Evolutionary conservation across 2,888 invertebrate genomes (phyloP).

Genomic region (Idaea dimidiata): DNA sequence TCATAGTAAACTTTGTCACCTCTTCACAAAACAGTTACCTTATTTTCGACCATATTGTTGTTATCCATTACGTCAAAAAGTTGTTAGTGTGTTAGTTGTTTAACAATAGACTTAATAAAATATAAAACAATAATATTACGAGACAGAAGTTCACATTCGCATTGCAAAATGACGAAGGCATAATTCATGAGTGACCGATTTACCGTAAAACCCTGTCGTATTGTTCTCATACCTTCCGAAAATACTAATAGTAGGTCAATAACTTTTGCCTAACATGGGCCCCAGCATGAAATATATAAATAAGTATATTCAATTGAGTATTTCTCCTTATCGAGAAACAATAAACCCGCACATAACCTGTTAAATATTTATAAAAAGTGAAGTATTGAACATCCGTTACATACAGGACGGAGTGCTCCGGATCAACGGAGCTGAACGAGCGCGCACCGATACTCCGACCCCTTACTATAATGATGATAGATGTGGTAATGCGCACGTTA

Average conservation of each 20-base stretch:
- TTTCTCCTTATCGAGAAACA: neutral
- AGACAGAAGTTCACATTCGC: slow-evolving; percentile 55
- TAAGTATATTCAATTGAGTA: neutral
- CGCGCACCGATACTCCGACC: slow-evolving; percentile 2
- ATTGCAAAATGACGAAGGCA: slow-evolving; percentile 42
- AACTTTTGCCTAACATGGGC: slow-evolving; percentile 4
- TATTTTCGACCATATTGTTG: neutral
- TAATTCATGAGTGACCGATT: slow-evolving; percentile 39
- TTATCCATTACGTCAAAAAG: neutral
- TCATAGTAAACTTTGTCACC: neutral
- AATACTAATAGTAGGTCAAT: slow-evolving; percentile 4
- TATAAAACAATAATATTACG: slow-evolving; percentile 40
- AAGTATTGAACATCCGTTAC: slow-evolving; percentile 71
- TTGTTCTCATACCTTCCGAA: neutral
- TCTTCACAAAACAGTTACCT: neutral
- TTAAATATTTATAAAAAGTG: slow-evolving; percentile 32
- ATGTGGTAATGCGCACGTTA: neutral
- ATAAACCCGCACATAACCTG: neutral
- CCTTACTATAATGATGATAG: slow-evolving; percentile 1
- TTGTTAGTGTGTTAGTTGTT: neutral
- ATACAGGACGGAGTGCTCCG: slow-evolving; percentile 67
- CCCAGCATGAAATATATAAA: neutral
- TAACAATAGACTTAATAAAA: neutral
- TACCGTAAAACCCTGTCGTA: slow-evolving; percentile 42
- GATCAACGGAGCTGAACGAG: slow-evolving; percentile 76